phyloP scores from a whole-genome alignment of 2,113 vertebrate species.

The Pyxicephalus adspersus region DNA sequence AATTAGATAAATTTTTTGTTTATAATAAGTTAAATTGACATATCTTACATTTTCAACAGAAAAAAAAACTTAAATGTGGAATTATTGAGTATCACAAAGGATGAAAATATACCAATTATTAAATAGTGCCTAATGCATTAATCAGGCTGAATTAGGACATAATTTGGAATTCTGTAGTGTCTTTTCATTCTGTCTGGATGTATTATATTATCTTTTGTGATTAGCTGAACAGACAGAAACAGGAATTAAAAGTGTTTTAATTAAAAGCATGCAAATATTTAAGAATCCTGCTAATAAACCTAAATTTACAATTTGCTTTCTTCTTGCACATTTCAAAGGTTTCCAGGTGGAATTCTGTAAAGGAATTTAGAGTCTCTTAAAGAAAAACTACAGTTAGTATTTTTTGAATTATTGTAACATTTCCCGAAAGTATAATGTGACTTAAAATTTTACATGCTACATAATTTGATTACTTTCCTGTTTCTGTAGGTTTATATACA shows the following conservation, averaged over 20 bases:
- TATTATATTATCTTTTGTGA: not conserved
- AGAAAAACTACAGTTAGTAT: no score
- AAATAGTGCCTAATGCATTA: not conserved
- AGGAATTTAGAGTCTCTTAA: no score
- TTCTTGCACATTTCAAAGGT: not conserved
- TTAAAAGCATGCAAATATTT: not conserved
- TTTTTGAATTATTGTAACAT: no score
- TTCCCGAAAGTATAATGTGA: no score
- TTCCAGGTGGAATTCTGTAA: no score
- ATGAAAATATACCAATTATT: slow-evolving; percentile 12
- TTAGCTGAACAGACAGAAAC: no score
- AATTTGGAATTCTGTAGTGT: not conserved
- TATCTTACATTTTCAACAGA: not conserved
- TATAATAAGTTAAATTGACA: no score
- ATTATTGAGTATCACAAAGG: slow-evolving; percentile 18
- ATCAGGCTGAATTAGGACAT: not conserved
- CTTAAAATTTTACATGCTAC: no score
- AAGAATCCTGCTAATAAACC: not conserved
- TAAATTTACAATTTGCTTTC: not conserved
- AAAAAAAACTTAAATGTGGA: not conserved
- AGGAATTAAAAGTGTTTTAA: not conserved
- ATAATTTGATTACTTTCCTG: no score
- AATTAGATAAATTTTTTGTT: no score
- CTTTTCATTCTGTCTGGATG: not conserved
- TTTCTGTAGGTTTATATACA: no score